Conservation (phyloP, 1,140 invertebrate genomes). For the Araneus ventricosus region DNA sequence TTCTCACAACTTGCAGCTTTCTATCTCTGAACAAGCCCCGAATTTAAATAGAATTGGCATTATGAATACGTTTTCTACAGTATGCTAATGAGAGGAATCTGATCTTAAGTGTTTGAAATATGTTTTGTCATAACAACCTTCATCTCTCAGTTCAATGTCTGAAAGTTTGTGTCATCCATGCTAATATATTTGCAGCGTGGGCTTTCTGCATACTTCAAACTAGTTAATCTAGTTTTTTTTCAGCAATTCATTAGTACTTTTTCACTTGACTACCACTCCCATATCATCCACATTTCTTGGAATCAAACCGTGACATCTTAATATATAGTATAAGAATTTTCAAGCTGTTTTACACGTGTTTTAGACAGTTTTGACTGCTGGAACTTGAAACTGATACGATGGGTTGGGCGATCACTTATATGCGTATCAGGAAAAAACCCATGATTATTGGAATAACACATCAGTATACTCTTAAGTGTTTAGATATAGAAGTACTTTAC, state of each 20-base stretch:
- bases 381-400: background rate
- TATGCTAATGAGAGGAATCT: background rate
- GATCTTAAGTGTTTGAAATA: background rate
- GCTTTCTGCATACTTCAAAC: conserved; percentile 11
- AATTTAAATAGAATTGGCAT: background rate
- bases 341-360: background rate
- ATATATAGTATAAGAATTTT: background rate
- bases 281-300: background rate
- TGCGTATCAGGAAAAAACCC: too few species aligned
- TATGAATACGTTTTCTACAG: background rate
- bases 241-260: background rate
- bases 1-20: too few species aligned
- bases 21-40: background rate
- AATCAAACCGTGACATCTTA: background rate
- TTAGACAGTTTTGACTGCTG: background rate
- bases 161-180: background rate
- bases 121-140: background rate
- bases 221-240: conserved; percentile 29
- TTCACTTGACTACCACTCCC: background rate
- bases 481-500: too few species aligned
- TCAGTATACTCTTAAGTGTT: too few species aligned
- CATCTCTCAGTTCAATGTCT: conserved; percentile 4
- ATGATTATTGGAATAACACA: too few species aligned
- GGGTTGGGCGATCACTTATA: too few species aligned
- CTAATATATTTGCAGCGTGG: background rate